These are phyloP conservation scores for Hippocampus zosterae DNA, from an alignment of 2,113 vertebrate species.

Conservation along the genomic window DNA sequence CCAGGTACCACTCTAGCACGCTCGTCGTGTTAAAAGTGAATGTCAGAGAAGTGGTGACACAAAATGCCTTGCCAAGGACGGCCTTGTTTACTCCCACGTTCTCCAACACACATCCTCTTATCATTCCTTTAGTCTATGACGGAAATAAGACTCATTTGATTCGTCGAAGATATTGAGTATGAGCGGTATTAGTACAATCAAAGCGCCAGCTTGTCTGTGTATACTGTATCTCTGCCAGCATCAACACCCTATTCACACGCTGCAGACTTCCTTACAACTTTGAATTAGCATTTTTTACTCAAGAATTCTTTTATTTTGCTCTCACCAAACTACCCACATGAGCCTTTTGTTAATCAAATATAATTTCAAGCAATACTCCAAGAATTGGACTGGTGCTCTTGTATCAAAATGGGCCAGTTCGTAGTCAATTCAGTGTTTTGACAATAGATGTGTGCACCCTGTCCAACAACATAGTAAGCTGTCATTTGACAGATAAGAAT, in stretches of 20 bases:
- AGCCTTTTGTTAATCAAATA: background rate
- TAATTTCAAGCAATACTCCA: background rate
- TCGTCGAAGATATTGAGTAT: background rate
- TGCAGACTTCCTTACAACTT: background rate
- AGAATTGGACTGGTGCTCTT: background rate
- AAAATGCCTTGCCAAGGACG: constrained; percentile 35
- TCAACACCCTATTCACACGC: constrained; percentile 2
- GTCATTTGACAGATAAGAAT: background rate
- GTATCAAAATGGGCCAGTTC: background rate
- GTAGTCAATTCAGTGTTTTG: background rate
- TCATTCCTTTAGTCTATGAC: constrained; percentile 7
- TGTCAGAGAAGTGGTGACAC: constrained; percentile 17
- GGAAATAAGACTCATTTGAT: constrained; percentile 9
- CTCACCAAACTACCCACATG: background rate
- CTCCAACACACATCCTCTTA: background rate
- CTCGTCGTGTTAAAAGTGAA: constrained; percentile 36
- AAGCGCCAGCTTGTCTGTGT: constrained; percentile 8
- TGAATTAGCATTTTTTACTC: background rate
- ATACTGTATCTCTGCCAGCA: background rate
- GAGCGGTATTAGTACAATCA: constrained; percentile 10
- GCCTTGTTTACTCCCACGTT: constrained; percentile 31
- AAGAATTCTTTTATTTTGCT: background rate
- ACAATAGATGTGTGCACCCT: background rate
- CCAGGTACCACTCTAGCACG: constrained; percentile 9
- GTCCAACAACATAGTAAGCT: background rate